phyloP scores from a whole-genome alignment of 2,797 vertebrate species.

The Allochrocebus solatus region DNA sequence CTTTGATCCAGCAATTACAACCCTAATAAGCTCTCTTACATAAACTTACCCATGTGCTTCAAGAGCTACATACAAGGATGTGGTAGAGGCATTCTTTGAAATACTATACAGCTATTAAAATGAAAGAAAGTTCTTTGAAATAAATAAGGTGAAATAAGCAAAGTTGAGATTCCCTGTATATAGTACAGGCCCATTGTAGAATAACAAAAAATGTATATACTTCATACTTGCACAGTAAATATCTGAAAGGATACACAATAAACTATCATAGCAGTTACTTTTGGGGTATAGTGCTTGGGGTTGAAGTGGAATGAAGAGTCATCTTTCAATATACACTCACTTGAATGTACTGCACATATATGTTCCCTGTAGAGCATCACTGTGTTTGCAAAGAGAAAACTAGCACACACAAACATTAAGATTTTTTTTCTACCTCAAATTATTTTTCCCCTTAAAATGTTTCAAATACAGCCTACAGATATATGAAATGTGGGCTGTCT shows the following conservation, averaged over 20 bases:
- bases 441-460: not conserved
- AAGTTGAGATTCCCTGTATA: not conserved
- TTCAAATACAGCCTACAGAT: not conserved
- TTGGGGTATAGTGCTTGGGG: not conserved
- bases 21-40: not conserved
- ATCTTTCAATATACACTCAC: not conserved
- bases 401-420: not conserved
- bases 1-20: not conserved
- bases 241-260: not conserved
- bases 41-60: not conserved
- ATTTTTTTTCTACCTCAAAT: not conserved
- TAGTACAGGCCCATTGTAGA: not conserved
- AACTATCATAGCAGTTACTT: not conserved
- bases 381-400: not conserved
- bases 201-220: not conserved
- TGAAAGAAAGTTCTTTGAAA: not conserved
- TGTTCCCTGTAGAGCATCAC: not conserved
- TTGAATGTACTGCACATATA: not conserved
- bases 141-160: not conserved
- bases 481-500: not conserved
- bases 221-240: not conserved
- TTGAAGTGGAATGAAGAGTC: not conserved
- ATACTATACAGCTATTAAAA: not conserved
- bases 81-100: not conserved
- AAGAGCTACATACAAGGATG: not conserved